These are phyloP conservation scores for Scylla paramamosain DNA, from an alignment of 1,140 invertebrate species.

Conservation along the genomic window DNA sequence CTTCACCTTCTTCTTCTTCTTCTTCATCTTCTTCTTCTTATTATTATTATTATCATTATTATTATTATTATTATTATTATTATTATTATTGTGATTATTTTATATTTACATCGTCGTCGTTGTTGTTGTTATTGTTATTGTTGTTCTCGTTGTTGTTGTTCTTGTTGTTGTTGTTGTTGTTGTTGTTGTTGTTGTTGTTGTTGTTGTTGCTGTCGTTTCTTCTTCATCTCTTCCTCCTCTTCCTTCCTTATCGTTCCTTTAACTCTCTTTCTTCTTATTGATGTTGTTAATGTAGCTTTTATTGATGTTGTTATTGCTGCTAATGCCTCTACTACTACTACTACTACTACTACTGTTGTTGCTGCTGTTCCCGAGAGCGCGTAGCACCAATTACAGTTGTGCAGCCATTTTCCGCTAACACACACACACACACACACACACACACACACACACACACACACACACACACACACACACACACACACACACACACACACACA, in stretches of 20 bases:
- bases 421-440: slow-evolving; percentile 29
- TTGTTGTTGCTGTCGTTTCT: too few relatives aligned
- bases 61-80: neutral
- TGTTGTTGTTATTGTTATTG: slow-evolving; percentile 9
- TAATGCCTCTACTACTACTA: neutral
- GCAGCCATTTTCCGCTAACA: neutral
- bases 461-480: slow-evolving; percentile 20
- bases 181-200: too few relatives aligned
- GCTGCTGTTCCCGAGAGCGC: neutral
- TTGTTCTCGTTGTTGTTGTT: neutral
- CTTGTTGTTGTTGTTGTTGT: too few relatives aligned
- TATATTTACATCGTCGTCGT: neutral
- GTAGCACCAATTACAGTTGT: neutral
- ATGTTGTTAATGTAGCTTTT: neutral
- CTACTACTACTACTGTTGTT: neutral
- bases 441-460: slow-evolving; percentile 7
- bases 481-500: slow-evolving; percentile 20
- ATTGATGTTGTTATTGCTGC: neutral
- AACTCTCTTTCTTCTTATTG: neutral
- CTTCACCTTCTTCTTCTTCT: neutral
- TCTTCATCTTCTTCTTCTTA: too few relatives aligned
- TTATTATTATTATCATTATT: neutral
- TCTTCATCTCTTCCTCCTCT: too few relatives aligned
- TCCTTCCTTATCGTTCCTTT: too few relatives aligned
- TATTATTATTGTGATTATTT: too few relatives aligned